phyloP scores from a whole-genome alignment of 23 tunicate species.

The Trididemnum clinides region DNA sequence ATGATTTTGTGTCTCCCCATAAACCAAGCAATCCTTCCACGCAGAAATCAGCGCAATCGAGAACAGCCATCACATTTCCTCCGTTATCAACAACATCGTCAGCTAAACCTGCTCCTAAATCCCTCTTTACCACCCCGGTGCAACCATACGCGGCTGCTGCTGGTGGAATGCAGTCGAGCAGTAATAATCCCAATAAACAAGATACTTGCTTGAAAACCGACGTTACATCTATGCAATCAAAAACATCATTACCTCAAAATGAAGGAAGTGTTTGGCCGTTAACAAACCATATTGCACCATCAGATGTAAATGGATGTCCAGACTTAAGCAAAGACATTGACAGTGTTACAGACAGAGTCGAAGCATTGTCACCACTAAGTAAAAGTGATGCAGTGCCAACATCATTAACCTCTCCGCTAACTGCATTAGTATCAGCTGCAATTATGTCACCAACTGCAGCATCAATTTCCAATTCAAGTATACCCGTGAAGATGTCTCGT shows the following conservation, averaged over 20 bases:
- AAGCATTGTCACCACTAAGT: slow-evolving; percentile 13
- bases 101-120: background rate
- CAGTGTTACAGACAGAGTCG: slow-evolving; percentile 73
- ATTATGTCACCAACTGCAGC: background rate
- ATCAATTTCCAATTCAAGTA: background rate
- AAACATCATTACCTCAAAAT: slow-evolving; percentile 13
- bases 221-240: background rate
- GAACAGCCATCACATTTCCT: slow-evolving; percentile 46
- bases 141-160: slow-evolving; percentile 80
- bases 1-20: slow-evolving; percentile 63
- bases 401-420: background rate
- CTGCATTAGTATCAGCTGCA: background rate
- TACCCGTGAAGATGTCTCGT: background rate
- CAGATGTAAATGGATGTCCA: slow-evolving; percentile 7
- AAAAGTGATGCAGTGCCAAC: slow-evolving; percentile 20
- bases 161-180: slow-evolving; percentile 34
- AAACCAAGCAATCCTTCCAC: slow-evolving; percentile 23
- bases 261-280: slow-evolving; percentile 46
- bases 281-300: slow-evolving; percentile 22
- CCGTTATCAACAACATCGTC: background rate
- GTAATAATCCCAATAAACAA: background rate
- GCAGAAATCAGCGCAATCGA: slow-evolving; percentile 29
- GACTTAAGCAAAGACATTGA: slow-evolving; percentile 63
- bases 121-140: slow-evolving; percentile 11
- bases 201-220: background rate